phyloP scores from a whole-genome alignment of 2,888 invertebrate species.

The Myopa testacea region DNA sequence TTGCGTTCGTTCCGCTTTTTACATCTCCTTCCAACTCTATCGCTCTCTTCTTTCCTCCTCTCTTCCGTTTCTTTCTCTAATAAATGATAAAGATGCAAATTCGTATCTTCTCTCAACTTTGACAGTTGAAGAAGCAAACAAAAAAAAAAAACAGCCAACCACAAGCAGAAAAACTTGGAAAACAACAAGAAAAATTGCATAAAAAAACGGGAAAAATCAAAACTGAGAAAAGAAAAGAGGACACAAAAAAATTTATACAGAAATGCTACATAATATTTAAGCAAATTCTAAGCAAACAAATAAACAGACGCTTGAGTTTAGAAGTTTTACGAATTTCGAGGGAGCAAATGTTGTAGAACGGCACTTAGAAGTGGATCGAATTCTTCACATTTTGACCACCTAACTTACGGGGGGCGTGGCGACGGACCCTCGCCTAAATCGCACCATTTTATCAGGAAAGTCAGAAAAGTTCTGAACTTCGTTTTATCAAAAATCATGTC shows the following conservation, averaged over 20 bases:
- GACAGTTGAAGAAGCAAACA: conserved; percentile 1
- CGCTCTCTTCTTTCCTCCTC: neutral
- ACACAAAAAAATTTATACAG: neutral
- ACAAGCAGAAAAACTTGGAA: neutral
- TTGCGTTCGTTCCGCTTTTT: neutral
- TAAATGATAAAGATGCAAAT: conserved; percentile 33
- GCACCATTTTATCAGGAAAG: conserved; percentile 12
- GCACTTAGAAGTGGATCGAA: too few species aligned
- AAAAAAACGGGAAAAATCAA: neutral
- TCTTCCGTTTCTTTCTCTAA: neutral
- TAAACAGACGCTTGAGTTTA: conserved; percentile 1
- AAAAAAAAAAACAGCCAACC: neutral
- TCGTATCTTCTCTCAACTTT: conserved; percentile 26
- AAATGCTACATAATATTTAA: too few species aligned
- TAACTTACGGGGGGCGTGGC: neutral
- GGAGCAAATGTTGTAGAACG: neutral
- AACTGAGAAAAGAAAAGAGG: neutral
- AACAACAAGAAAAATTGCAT: neutral
- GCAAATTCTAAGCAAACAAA: neutral
- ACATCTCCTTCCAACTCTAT: neutral
- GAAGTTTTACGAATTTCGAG: neutral
- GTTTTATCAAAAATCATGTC: conserved; percentile 28
- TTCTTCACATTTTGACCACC: too few species aligned
- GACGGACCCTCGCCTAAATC: neutral
- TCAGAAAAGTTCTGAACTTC: conserved; percentile 28